Evolutionary conservation across 2,797 vertebrate genomes (phyloP).

Genomic region (Danionella dracula): DNA sequence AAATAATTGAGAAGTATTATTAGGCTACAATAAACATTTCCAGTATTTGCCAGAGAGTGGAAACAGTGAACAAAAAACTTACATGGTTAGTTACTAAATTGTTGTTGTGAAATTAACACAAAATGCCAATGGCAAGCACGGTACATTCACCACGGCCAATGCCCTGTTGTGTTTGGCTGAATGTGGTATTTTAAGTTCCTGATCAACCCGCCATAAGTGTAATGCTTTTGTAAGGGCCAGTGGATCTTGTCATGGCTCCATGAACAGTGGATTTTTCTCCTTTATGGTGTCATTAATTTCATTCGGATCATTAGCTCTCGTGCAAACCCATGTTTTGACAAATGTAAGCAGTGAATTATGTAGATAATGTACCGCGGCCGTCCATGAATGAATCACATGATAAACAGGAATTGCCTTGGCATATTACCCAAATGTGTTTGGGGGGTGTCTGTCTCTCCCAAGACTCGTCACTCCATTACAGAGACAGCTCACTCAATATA

Average conservation of each 20-base stretch:
- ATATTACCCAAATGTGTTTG: conserved; percentile 67
- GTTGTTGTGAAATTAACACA: conserved; percentile 9
- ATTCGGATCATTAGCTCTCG: conserved; percentile 91
- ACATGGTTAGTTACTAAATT: too few relatives aligned
- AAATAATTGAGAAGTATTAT: too few relatives aligned
- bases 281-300: conserved; percentile 98
- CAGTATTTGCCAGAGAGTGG: too few relatives aligned
- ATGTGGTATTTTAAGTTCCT: conserved; percentile 58
- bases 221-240: conserved; percentile 86
- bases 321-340: conserved; percentile 90
- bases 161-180: conserved; percentile 46
- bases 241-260: conserved; percentile 75
- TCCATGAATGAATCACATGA: conserved; percentile 78
- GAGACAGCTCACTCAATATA: conserved; percentile 53
- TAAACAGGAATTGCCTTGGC: conserved; percentile 78
- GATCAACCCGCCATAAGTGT: conserved; percentile 77
- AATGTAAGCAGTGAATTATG: conserved; percentile 90
- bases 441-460: conserved; percentile 48
- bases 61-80: too few relatives aligned
- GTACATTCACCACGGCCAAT: conserved; percentile 13
- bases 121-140: neutral
- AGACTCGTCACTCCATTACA: conserved; percentile 63
- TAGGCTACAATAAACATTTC: too few relatives aligned
- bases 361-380: conserved; percentile 80
- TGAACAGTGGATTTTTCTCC: conserved; percentile 86